Percentiles rank a stretch among this genome's conserved stretches.
Conservation (phyloP, 1,140 invertebrate genomes). For the Globodera rostochiensis region DNA sequence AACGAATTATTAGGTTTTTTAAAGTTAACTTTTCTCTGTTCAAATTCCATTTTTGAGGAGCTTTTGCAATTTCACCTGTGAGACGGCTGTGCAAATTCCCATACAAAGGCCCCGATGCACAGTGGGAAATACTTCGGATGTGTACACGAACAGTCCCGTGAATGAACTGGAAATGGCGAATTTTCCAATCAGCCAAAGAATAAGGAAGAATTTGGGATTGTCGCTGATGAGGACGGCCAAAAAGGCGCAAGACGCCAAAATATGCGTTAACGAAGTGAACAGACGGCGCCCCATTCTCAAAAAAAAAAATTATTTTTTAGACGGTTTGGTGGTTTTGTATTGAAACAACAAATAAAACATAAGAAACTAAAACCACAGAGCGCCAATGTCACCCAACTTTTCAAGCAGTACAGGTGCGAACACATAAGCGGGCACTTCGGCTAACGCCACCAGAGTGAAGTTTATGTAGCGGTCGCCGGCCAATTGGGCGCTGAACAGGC, state of each 20-base stretch:
- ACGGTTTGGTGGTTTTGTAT: neutral
- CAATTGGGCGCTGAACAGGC: conserved; percentile 62
- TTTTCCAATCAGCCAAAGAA: conserved; percentile 46
- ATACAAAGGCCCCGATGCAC: conserved; percentile 42
- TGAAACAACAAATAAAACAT: neutral
- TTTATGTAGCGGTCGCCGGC: conserved; percentile 66
- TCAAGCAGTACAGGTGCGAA: conserved; percentile 54
- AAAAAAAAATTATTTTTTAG: neutral
- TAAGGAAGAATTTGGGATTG: conserved; percentile 4
- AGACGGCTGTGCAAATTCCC: conserved; percentile 36
- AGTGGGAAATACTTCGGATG: conserved; percentile 47
- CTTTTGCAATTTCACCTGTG: neutral
- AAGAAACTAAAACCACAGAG: too few species aligned
- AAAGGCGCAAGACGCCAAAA: conserved; percentile 45
- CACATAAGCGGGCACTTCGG: conserved; percentile 65
- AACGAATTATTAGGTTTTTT: too few species aligned
- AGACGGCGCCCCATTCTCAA: conserved; percentile 37
- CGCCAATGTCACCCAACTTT: conserved; percentile 42
- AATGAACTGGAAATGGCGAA: conserved; percentile 50
- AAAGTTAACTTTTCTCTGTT: too few species aligned
- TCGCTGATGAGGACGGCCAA: conserved; percentile 38
- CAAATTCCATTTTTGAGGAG: too few species aligned
- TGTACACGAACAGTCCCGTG: conserved; percentile 49
- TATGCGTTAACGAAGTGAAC: conserved; percentile 42
- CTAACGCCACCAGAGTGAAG: conserved; percentile 61